These are phyloP conservation scores for Pachydiplax longipennis DNA, from an alignment of 2,888 invertebrate genomes.

Conservation along the genomic window DNA sequence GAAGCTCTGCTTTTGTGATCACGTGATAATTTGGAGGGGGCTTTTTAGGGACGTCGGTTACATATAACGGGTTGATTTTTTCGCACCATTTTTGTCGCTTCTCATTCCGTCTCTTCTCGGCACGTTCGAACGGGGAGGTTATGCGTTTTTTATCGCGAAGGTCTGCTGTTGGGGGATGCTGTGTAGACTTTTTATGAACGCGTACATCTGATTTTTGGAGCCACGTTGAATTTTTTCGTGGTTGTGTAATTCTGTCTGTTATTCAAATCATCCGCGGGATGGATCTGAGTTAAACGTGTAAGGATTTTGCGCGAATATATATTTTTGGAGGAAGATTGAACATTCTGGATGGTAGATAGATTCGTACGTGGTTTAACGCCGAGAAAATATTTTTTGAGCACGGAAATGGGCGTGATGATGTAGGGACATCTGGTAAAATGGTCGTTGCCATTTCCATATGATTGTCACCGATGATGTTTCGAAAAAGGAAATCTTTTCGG, in stretches of 20 bases:
- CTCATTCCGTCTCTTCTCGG: not conserved
- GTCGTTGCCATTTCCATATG: not conserved
- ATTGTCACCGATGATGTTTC: not conserved
- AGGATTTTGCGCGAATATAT: not conserved
- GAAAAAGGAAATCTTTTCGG: not conserved
- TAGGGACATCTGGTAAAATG: not conserved
- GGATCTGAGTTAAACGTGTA: not conserved
- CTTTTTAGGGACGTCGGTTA: conserved; percentile 6
- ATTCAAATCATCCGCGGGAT: not conserved
- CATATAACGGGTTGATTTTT: conserved; percentile 32
- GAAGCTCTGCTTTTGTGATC: conserved; percentile 27
- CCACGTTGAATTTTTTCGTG: not conserved
- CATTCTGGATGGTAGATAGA: not conserved
- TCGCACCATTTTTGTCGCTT: not conserved
- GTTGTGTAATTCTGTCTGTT: not conserved
- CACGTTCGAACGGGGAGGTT: not conserved
- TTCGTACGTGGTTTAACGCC: not conserved
- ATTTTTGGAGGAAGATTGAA: not conserved
- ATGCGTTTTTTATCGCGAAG: not conserved
- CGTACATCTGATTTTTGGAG: not conserved
- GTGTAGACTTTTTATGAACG: not conserved
- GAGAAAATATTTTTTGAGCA: not conserved
- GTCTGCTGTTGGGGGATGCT: not conserved
- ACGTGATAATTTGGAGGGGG: conserved; percentile 28
- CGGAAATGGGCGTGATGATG: not conserved